These are phyloP conservation scores for Xylota segnis DNA, from an alignment of 2,888 invertebrate genomes.

Conservation along the genomic window DNA sequence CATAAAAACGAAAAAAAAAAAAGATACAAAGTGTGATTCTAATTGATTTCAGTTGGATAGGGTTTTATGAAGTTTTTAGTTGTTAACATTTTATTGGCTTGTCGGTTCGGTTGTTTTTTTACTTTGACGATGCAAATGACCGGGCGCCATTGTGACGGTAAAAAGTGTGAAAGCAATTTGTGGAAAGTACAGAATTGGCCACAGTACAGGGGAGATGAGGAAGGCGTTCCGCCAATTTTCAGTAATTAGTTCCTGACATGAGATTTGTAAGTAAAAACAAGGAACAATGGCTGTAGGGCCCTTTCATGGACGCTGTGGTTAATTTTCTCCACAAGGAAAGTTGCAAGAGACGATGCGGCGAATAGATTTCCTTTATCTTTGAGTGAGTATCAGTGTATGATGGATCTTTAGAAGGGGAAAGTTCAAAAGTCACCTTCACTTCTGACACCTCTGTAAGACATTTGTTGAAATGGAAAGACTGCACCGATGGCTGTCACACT, in stretches of 20 bases:
- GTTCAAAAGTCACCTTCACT: too few species aligned
- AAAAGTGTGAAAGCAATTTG: neutral
- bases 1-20: constrained; percentile 20
- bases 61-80: constrained; percentile 27
- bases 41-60: constrained; percentile 44
- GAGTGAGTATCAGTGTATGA: too few species aligned
- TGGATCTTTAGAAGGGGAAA: too few species aligned
- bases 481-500: too few species aligned
- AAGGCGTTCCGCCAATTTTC: neutral
- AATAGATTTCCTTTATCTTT: neutral
- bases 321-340: too few species aligned
- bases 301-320: neutral
- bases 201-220: neutral
- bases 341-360: too few species aligned
- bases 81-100: constrained; percentile 31
- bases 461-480: too few species aligned
- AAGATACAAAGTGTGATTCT: constrained; percentile 45
- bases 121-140: constrained; percentile 8
- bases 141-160: constrained; percentile 8
- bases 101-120: neutral
- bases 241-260: neutral
- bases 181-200: neutral
- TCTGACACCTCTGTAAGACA: too few species aligned
- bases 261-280: neutral
- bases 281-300: neutral